Conservation (phyloP, 2,113 vertebrate species). For the Myiagra hebetior region DNA sequence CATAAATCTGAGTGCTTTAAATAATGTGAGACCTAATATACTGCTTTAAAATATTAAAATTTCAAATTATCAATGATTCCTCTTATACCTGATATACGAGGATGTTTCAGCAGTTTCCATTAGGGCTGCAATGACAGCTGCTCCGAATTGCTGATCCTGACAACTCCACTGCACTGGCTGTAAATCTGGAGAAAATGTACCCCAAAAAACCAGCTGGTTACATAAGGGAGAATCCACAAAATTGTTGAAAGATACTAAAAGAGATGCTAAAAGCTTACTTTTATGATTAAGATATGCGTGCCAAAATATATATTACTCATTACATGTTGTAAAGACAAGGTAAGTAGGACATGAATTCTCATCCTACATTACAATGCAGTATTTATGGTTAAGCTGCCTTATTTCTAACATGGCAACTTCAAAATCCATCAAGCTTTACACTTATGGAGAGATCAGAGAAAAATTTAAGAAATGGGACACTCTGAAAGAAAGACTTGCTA, state of each 20-base stretch:
- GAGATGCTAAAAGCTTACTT: not conserved
- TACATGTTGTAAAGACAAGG: not conserved
- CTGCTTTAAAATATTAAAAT: conserved; percentile 34
- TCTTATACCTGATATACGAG: not conserved
- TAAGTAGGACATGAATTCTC: conserved; percentile 12
- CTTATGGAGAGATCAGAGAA: not conserved
- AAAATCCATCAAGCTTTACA: not conserved
- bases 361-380: not conserved
- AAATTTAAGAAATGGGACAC: not conserved
- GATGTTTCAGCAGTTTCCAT: not conserved
- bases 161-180: not conserved
- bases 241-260: not conserved
- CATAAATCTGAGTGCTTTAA: conserved; percentile 1
- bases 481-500: not conserved
- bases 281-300: not conserved
- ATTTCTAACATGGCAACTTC: not conserved
- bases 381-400: not conserved
- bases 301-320: not conserved
- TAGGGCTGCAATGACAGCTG: not conserved
- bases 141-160: not conserved
- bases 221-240: not conserved
- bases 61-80: not conserved
- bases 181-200: not conserved
- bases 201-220: conserved; percentile 2
- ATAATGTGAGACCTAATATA: not conserved